Base-by-base conservation (phyloP, 2,888 invertebrate genomes). In the Chorisops tibialis region DNA sequence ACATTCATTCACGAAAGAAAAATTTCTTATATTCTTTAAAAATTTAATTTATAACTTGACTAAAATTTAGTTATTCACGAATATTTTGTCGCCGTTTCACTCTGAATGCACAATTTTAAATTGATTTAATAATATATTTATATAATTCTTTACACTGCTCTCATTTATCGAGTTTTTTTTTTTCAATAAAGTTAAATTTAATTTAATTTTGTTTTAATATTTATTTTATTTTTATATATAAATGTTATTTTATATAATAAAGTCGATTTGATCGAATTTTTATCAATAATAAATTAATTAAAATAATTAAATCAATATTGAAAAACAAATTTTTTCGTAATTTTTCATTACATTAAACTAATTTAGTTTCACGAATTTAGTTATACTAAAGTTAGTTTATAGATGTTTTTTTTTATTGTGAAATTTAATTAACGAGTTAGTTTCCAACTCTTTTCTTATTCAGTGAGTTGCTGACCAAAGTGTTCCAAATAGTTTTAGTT, bases 1-100 rank as follows among this genome's bases (percentile, higher is more conserved):
- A 62, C 56, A 64, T 64, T 62, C 48, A 60, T 41, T 37, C 12
- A 48, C 24, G 64, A 62, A 60, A 62, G 59, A 64, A 64, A 64
- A 64, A 52, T 39, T 54, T 24, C 18, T 59, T 45, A n/a, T n/a
- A n/a, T 21, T 38, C 38, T 51, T 59, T 47, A 21, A 51, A 14
- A 39, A 35, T 49, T 30, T n/a, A 19, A n/a, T 45, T 30, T 43
- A 39, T 39, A 14, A 39, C 35, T 45, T 19, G 18, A 16, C 18
- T 45, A 45, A 19, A 18, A 19, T 11, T 45, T 22, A 48, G 19
- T 21, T 54, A 50, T 35, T 38, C 51, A 51, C n/a, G n/a, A n/a
- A n/a, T 51, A 51, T 7, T 37, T 38, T 38, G 12, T n/a, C n/a
- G n/a, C n/a, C 3, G 7, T 54, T 39, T 22, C 9, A 16, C 14